Evolutionary conservation across 2,888 invertebrate species (phyloP).

Genomic region (Aproaerema taeniolella): DNA sequence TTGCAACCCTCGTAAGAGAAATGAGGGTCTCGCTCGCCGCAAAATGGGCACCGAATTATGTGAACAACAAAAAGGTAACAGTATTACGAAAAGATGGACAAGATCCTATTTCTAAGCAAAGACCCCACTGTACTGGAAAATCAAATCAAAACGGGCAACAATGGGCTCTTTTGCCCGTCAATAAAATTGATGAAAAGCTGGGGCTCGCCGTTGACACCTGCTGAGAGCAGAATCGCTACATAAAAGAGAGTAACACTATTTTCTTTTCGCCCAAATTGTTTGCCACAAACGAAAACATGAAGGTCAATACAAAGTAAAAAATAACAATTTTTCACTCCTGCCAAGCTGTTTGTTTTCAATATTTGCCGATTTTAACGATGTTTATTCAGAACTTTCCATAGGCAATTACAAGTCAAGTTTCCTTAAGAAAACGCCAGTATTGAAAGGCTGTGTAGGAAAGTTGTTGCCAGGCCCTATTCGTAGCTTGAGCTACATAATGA

Average conservation of each 20-base stretch:
- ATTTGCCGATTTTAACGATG: too few relatives aligned
- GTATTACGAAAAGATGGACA: conserved; percentile 5
- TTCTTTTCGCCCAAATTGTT: not conserved
- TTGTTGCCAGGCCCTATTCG: too few relatives aligned
- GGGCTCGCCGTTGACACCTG: conserved; percentile 6
- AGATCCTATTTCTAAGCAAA: conserved; percentile 1
- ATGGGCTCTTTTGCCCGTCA: conserved; percentile 2
- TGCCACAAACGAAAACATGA: not conserved
- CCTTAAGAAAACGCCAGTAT: too few relatives aligned
- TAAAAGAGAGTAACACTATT: not conserved
- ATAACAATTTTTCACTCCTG: too few relatives aligned
- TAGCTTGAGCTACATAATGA: too few relatives aligned
- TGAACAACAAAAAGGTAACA: conserved; percentile 8
- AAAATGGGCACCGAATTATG: conserved; percentile 1
- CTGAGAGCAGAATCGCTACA: conserved; percentile 2
- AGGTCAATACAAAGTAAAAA: too few relatives aligned
- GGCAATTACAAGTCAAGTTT: too few relatives aligned
- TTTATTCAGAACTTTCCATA: too few relatives aligned
- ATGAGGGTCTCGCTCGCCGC: conserved; percentile 2
- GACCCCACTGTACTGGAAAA: not conserved
- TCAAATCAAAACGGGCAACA: conserved; percentile 12
- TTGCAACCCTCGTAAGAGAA: conserved; percentile 4
- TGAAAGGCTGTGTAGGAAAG: too few relatives aligned
- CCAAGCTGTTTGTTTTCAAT: too few relatives aligned
- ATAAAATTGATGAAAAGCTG: conserved; percentile 11